phyloP scores from a whole-genome alignment of 2,113 vertebrate genomes.

The Poicephalus meyeri region DNA sequence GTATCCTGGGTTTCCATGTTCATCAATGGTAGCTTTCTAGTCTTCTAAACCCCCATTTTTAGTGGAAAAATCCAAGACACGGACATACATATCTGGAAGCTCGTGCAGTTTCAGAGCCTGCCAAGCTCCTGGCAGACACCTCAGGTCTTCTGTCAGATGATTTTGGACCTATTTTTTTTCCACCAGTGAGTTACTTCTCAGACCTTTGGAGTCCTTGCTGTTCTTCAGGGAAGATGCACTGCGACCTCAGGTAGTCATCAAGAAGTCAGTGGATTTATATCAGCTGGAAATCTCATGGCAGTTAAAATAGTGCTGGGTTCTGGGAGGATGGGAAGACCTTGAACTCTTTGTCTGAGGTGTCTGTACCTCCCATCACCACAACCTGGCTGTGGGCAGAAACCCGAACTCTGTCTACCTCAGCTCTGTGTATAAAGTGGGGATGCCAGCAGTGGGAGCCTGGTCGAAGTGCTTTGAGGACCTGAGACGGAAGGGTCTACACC shows the following conservation, averaged over 20 bases:
- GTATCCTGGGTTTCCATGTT: not conserved
- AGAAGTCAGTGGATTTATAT: not conserved
- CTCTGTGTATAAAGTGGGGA: not conserved
- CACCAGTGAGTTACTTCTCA: not conserved
- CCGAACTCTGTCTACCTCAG: not conserved
- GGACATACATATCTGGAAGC: not conserved
- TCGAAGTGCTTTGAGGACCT: not conserved
- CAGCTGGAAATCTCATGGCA: not conserved
- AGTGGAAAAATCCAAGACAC: not conserved
- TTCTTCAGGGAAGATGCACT: not conserved
- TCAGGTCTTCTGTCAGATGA: not conserved
- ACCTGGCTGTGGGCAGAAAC: not conserved
- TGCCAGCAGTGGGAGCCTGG: not conserved
- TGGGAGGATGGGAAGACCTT: not conserved
- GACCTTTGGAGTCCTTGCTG: fast-evolving
- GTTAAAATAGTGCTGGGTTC: not conserved
- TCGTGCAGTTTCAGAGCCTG: not conserved
- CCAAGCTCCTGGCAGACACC: not conserved
- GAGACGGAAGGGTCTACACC: not conserved
- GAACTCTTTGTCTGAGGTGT: not conserved
- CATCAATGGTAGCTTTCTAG: not conserved
- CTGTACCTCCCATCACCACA: not conserved
- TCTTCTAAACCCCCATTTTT: not conserved
- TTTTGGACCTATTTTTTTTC: not conserved
- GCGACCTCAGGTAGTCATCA: not conserved